These are phyloP conservation scores for Syngnathus rostellatus DNA, from an alignment of 2,797 vertebrate species.

Conservation along the genomic window DNA sequence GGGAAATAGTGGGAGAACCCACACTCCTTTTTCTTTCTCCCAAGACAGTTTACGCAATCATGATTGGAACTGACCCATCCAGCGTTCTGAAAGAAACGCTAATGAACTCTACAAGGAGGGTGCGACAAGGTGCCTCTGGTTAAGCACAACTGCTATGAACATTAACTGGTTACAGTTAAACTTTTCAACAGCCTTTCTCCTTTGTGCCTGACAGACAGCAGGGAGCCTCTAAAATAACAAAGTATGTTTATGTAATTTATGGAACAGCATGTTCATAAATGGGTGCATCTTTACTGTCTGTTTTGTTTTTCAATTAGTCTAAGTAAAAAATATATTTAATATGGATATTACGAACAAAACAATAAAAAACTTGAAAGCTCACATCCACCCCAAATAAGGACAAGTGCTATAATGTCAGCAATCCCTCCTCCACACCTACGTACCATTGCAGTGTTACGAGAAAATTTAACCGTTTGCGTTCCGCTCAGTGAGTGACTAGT, in stretches of 20 bases:
- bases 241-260: neutral
- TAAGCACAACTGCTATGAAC: constrained; percentile 1
- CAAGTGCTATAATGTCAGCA: neutral
- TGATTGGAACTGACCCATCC: neutral
- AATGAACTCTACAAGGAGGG: neutral
- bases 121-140: neutral
- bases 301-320: neutral
- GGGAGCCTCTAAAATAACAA: neutral
- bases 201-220: neutral
- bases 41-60: neutral
- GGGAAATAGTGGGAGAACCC: neutral
- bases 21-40: neutral
- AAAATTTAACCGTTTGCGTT: constrained; percentile 80
- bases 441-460: constrained; percentile 76
- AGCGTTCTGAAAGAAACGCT: neutral
- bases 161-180: neutral
- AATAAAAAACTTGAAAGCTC: no score
- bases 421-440: neutral
- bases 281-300: neutral
- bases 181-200: neutral
- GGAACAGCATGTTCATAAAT: neutral
- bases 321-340: neutral
- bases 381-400: no score
- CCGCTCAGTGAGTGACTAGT: constrained; percentile 75
- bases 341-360: no score